A percentile compares a stretch with the other conserved stretches of the same genome.
These are phyloP conservation scores for Lycocorax pyrrhopterus DNA, from an alignment of 2,113 vertebrate species.

Conservation along the genomic window DNA sequence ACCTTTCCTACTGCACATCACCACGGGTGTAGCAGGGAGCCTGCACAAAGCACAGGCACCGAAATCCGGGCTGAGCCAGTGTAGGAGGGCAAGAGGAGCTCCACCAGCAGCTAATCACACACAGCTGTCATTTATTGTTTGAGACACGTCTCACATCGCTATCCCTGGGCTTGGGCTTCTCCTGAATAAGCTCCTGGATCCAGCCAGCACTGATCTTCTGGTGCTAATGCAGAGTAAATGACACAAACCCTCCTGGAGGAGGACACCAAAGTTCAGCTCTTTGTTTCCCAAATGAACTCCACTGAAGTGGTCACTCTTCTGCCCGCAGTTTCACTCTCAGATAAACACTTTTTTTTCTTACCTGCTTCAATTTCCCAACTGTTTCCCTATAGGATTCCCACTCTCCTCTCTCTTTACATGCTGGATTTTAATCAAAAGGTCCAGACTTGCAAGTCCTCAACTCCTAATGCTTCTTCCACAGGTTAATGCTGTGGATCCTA, in stretches of 20 bases:
- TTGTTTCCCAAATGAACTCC: background rate
- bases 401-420: background rate
- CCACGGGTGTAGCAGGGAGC: background rate
- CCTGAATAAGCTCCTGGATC: background rate
- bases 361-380: background rate
- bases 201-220: background rate
- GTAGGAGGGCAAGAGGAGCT: background rate
- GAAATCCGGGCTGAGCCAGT: background rate
- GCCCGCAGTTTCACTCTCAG: background rate
- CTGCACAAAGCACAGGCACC: background rate
- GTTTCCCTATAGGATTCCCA: background rate
- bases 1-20: background rate
- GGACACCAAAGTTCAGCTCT: background rate
- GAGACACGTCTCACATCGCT: accelerated
- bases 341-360: background rate
- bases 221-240: background rate
- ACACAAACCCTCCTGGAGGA: background rate
- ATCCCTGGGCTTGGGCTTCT: background rate
- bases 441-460: background rate
- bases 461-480: background rate
- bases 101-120: background rate
- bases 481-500: background rate
- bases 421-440: background rate
- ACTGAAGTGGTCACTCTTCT: background rate
- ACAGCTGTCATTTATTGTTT: background rate